Base-by-base conservation (phyloP, 2,888 invertebrate species). In the Euclidia mi region DNA sequence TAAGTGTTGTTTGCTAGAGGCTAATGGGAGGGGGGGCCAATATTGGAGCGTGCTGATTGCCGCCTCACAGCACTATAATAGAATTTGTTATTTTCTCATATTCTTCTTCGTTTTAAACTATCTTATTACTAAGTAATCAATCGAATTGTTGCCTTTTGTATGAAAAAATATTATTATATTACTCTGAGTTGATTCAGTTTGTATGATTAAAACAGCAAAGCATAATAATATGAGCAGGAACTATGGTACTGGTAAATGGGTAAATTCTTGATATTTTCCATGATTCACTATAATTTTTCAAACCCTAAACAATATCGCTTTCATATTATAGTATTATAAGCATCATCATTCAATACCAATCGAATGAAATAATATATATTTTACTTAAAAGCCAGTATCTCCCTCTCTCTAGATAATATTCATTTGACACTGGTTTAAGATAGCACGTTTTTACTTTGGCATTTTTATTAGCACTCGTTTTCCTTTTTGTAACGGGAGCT, bases 401-500 rank as follows among this genome's bases (percentile, higher is more conserved):
- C 12, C 32, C 32, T 34, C 2, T 14, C 20, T 1, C 25, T 38
- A 45, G 14, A 29, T 79, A 73, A 81, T 82, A 83, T 82, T 78
- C 78, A 89, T 84, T 85, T 82, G 85, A 85, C 82, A 88, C 86
- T 86, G 84, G 80, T 86, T 88, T 84, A 82, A 87, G 86, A 87
- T 79, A 79, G 82, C 79, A 71, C 84, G 75, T 82, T 87, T 86
- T 85, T 82, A 77, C 79, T 81, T 74, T 61, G 81, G 85, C 76
- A 85, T 90, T 92, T 93, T 92, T 93, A 92, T 92, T 92, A 90
- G 87, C 82, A 80, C 73, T 75, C 82, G 77, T 81, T 88, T 88
- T 87, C 83, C 85, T 88, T 85, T 90, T 81, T 85, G 92, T 87
- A 93, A 94, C 85, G 81, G 77, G 91, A 94, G 81, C 80, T 76